A percentile compares a stretch with the other conserved stretches of the same genome.
Evolutionary conservation across 2,888 invertebrate species (phyloP).

Genomic region (Neuroscelio doddi): DNA sequence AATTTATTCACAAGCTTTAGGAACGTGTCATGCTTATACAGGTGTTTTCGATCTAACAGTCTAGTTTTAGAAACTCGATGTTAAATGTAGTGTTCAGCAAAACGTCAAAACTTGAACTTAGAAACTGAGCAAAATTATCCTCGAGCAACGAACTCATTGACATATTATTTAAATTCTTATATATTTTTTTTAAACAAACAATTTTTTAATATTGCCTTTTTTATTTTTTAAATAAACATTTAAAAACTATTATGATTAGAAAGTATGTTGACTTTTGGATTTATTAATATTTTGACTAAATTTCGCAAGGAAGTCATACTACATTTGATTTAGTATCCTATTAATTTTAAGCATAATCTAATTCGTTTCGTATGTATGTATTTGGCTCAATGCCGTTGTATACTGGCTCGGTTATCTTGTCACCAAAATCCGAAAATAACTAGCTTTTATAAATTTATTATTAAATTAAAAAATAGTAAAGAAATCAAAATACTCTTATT

Average conservation of each 20-base stretch:
- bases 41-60: conserved; percentile 1
- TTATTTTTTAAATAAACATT: too few relatives aligned
- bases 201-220: conserved; percentile 15
- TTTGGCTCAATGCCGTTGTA: conserved; percentile 32
- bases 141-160: too few relatives aligned
- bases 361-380: conserved; percentile 26
- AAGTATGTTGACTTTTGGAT: conserved; percentile 2
- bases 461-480: too few relatives aligned
- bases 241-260: too few relatives aligned
- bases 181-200: too few relatives aligned
- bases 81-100: neutral
- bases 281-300: conserved; percentile 8
- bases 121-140: too few relatives aligned
- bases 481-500: too few relatives aligned
- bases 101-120: neutral
- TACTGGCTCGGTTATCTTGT: conserved; percentile 16
- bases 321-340: conserved; percentile 31
- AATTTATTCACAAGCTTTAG: conserved; percentile 1
- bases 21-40: neutral
- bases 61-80: neutral
- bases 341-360: conserved; percentile 29
- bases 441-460: neutral
- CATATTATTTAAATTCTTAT: neutral
- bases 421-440: conserved; percentile 20
- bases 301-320: conserved; percentile 25